Evolutionary conservation across 2,113 vertebrate species (phyloP), one percentile per base, ranked within the genome.

Genomic region (Lepus americanus): DNA sequence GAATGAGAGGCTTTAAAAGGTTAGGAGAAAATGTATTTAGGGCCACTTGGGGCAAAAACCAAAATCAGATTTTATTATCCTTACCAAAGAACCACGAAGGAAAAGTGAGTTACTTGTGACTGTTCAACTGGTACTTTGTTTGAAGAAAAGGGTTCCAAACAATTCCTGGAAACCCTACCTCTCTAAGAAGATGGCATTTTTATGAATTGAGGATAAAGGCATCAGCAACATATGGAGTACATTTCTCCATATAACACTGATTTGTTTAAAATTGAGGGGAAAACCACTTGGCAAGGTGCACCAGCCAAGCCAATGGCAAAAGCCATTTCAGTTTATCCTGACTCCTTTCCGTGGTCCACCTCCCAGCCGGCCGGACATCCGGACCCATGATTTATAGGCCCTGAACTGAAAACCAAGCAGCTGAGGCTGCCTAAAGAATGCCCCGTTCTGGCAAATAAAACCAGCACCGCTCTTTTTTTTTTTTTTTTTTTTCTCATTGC

Each of bases 261-360:
- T 95, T 93, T 94, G 82, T 97, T 97, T 97, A 95, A 96, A 96
- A 97, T 95, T 90, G 94, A 97, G 94, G 88, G 89, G 13, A 95
- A 97, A 96, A 92, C 95, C 72, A 16, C 83, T 97, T 96, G 95
- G 95, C 95, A 94, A 95, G 76, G 72, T 83, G 33, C 23, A 86
- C 74, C 96, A 94, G 86, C 96, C 92, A 95, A 95, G 61, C 83
- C 94, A 95, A 95, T 88, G 93, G 91, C 87, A 95, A 87, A 96
- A 94, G 96, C 89, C 4, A 96, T 95, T 98, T 96, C 64, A 87
- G 95, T 97, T 97, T 92, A 96, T 94, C 22, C 73, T 72, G 67
- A 9, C 96, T 92, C 87, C 51, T 94, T 83, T 95, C 55, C n/a
- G 89, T 74, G 85, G 53, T 87, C 89, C 83, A 93, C 63, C 95